phyloP scores from a whole-genome alignment of 2,888 invertebrate genomes.

The Habroteleia sp. region DNA sequence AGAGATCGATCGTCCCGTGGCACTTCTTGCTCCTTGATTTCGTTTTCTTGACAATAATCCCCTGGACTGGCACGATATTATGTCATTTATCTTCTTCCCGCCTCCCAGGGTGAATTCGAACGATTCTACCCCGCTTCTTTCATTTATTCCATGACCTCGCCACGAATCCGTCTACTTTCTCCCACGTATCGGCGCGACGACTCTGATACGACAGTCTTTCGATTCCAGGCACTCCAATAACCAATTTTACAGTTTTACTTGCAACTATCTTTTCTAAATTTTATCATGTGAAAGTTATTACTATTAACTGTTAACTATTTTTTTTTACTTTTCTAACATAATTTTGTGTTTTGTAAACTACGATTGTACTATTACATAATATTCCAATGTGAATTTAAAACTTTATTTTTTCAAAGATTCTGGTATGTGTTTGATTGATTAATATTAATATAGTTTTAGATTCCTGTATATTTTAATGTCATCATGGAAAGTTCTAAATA shows the following conservation, averaged over 20 bases:
- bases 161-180: slow-evolving; percentile 36
- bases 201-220: slow-evolving; percentile 31
- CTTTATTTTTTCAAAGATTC: no score
- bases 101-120: slow-evolving; percentile 24
- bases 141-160: slow-evolving; percentile 23
- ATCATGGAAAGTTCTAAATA: no score
- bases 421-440: no score
- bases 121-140: slow-evolving; percentile 34
- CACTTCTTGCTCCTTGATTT: slow-evolving; percentile 74
- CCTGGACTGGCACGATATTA: slow-evolving; percentile 76
- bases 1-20: slow-evolving; percentile 73
- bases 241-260: slow-evolving; percentile 16
- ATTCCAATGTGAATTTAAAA: no score
- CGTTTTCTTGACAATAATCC: slow-evolving; percentile 76
- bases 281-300: slow-evolving; percentile 4
- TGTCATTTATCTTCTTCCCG: slow-evolving; percentile 70
- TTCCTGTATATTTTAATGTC: no score
- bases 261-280: neutral
- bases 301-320: neutral
- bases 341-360: no score
- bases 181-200: slow-evolving; percentile 20
- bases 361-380: no score
- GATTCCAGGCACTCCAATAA: slow-evolving; percentile 9
- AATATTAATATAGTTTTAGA: no score
- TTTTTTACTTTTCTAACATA: no score